phyloP scores from a whole-genome alignment of 2,888 invertebrate species.

The Bombylius major region DNA sequence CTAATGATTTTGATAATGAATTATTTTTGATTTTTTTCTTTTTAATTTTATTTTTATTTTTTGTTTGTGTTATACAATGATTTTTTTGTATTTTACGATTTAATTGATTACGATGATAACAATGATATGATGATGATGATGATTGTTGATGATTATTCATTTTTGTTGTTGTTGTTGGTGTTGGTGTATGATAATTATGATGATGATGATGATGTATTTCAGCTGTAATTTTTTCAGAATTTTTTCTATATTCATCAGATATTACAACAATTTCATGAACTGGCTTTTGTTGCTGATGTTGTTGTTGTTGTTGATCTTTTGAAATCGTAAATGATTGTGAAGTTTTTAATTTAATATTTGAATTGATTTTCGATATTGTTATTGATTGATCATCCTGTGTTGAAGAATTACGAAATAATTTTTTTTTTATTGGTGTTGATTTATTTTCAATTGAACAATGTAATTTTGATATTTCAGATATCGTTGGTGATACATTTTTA shows the following conservation, averaged over 20 bases:
- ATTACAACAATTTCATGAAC: constrained; percentile 11
- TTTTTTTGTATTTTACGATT: neutral
- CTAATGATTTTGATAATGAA: constrained; percentile 12
- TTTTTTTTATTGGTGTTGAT: too few relatives aligned
- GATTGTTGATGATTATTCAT: too few relatives aligned
- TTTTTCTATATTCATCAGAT: constrained; percentile 13
- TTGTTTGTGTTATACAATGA: neutral
- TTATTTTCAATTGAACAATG: too few relatives aligned
- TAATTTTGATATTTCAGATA: too few relatives aligned
- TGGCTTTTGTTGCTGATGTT: neutral
- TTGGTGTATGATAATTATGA: too few relatives aligned
- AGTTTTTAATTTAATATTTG: neutral
- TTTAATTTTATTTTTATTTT: neutral
- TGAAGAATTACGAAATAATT: too few relatives aligned
- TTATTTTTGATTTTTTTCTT: constrained; percentile 9
- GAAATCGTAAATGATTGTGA: neutral
- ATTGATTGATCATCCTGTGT: too few relatives aligned
- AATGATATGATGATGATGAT: too few relatives aligned
- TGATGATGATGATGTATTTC: neutral
- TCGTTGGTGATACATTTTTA: too few relatives aligned
- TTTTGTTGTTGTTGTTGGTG: too few relatives aligned
- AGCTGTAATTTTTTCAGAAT: constrained; percentile 5
- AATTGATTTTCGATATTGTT: neutral
- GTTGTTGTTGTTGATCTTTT: neutral
- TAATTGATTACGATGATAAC: neutral